Percentiles rank a stretch among this genome's conserved stretches.
phyloP scores from a whole-genome alignment of 64 coral and sea anemone genomes.

The Montipora capricornis region DNA sequence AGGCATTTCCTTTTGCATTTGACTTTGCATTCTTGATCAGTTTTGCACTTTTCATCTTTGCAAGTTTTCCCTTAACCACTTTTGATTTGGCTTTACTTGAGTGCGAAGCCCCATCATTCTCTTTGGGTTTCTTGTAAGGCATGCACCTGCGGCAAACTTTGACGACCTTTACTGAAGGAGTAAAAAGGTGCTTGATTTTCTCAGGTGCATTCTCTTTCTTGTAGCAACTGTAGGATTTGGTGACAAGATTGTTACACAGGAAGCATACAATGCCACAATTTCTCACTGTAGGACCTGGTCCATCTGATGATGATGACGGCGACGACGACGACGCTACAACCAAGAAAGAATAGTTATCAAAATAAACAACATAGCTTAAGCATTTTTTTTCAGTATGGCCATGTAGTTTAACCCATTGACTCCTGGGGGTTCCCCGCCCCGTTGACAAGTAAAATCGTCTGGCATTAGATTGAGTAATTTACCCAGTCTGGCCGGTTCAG shows the following conservation, averaged over 20 bases:
- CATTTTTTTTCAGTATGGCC: no score
- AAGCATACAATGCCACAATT: conserved; percentile 88
- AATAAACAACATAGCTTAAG: no score
- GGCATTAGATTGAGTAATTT: no score
- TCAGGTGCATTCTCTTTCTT: conserved; percentile 89
- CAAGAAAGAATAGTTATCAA: not conserved
- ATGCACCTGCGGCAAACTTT: conserved; percentile 93
- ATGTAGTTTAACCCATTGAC: no score
- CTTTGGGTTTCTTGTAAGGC: conserved; percentile 96
- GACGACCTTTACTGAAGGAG: conserved; percentile 72
- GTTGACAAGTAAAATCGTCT: no score
- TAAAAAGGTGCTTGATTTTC: conserved; percentile 82
- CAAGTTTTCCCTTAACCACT: conserved; percentile 32
- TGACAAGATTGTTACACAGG: conserved; percentile 80
- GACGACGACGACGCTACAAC: no score
- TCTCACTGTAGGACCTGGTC: conserved; percentile 16
- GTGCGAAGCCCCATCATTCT: not conserved
- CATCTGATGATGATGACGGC: not conserved
- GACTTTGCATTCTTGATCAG: conserved; percentile 69
- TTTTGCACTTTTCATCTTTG: conserved; percentile 36
- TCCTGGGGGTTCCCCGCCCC: no score
- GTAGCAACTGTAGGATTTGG: conserved; percentile 91
- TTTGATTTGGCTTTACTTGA: conserved; percentile 55
- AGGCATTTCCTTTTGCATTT: conserved; percentile 24
- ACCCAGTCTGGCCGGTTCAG: no score